These are phyloP conservation scores for Rhadina sibilatrix DNA, from an alignment of 2,113 vertebrate genomes.

Conservation along the genomic window DNA sequence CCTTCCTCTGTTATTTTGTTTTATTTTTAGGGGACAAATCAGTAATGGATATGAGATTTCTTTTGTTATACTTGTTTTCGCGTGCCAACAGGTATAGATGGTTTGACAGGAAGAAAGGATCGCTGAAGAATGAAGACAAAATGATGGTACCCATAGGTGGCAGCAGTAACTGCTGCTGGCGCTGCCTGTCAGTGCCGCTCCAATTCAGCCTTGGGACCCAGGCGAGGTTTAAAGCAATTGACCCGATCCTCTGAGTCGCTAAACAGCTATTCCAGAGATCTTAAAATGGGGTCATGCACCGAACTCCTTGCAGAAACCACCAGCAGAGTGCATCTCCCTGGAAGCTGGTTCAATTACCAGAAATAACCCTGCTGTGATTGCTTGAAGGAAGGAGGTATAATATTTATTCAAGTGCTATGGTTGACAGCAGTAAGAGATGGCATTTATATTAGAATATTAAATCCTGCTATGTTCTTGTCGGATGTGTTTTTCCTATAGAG, in stretches of 20 bases:
- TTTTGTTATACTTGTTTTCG: not conserved
- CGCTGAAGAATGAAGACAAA: not conserved
- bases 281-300: not conserved
- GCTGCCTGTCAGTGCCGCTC: not conserved
- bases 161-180: constrained; percentile 37
- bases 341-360: not conserved
- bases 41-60: not conserved
- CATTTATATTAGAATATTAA: not conserved
- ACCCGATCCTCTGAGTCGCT: not conserved
- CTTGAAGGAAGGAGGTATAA: not conserved
- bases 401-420: not conserved
- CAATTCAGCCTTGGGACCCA: not conserved
- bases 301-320: not conserved
- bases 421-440: not conserved
- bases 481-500: not conserved
- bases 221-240: not conserved
- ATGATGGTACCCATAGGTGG: constrained; percentile 49
- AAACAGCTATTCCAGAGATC: not conserved
- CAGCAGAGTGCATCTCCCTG: not conserved
- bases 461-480: not conserved
- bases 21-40: not conserved
- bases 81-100: not conserved
- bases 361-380: not conserved
- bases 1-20: not conserved
- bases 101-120: not conserved